A percentile compares a stretch with the other conserved stretches of the same genome.
Conservation (phyloP, 2,113 vertebrate species). For the Perca flavescens region DNA sequence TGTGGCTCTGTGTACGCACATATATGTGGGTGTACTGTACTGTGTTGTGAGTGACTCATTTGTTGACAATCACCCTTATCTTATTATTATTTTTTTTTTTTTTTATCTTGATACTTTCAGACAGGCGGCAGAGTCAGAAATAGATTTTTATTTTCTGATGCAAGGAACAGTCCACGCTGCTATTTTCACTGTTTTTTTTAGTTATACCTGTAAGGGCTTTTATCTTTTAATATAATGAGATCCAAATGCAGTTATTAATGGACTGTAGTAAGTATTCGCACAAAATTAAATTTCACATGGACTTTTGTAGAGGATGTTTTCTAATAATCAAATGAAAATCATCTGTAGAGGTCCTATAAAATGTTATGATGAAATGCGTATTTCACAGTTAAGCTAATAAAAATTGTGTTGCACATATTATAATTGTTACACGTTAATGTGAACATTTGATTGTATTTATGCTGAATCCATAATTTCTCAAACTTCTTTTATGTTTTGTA, state of each 20-base stretch:
- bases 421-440: not conserved
- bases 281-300: too few species aligned
- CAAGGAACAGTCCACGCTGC: slow-evolving; percentile 10
- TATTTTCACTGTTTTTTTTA: slow-evolving; percentile 7
- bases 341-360: not conserved
- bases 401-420: not conserved
- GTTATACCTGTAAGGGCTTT: not conserved
- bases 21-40: slow-evolving; percentile 40
- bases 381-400: not conserved
- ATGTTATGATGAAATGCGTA: not conserved
- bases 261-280: too few species aligned
- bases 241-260: not conserved
- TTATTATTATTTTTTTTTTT: not conserved
- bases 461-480: not conserved
- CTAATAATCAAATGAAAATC: not conserved
- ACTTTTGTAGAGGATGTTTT: not conserved
- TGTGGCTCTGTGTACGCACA: slow-evolving; percentile 14
- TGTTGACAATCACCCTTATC: slow-evolving; percentile 13
- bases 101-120: slow-evolving; percentile 41
- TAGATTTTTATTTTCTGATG: slow-evolving; percentile 49
- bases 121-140: slow-evolving; percentile 53
- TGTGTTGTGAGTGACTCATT: slow-evolving; percentile 63
- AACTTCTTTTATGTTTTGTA: not conserved
- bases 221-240: not conserved
- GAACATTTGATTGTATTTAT: not conserved